A percentile compares a stretch with the other conserved stretches of the same genome.
These are phyloP conservation scores for Melanotaenia duboulayi DNA, from an alignment of 2,113 vertebrate genomes.

Conservation along the genomic window DNA sequence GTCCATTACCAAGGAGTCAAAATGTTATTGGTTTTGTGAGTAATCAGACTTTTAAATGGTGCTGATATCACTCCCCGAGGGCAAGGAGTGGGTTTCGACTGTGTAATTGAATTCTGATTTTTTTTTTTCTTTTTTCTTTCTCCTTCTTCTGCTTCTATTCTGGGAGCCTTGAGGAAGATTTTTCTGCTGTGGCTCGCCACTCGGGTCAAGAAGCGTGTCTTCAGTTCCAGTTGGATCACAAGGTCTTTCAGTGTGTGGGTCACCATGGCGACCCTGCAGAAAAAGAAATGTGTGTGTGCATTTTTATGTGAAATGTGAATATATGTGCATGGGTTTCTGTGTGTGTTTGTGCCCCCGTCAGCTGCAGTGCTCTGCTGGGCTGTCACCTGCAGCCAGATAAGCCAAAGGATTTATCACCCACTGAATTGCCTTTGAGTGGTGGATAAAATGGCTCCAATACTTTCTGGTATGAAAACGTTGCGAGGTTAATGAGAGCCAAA, in stretches of 20 bases:
- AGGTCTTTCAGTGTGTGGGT: conserved; percentile 63
- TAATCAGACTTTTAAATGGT: conserved; percentile 87
- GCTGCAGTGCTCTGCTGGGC: conserved; percentile 66
- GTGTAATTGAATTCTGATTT: conserved; percentile 83
- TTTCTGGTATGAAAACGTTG: conserved; percentile 80
- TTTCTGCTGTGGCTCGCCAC: conserved; percentile 68
- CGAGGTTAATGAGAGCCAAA: conserved; percentile 85
- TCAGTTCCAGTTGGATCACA: conserved; percentile 73
- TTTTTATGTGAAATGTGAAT: conserved; percentile 18
- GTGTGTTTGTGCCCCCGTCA: conserved; percentile 56
- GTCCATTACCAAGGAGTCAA: conserved; percentile 85
- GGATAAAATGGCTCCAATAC: conserved; percentile 83
- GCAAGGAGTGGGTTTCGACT: conserved; percentile 74
- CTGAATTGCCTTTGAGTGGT: conserved; percentile 83
- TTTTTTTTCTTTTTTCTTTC: conserved; percentile 38
- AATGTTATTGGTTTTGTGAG: conserved; percentile 88
- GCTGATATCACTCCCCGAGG: conserved; percentile 82
- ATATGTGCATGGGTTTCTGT: neutral
- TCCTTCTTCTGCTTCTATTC: conserved; percentile 46
- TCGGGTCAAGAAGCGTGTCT: conserved; percentile 65
- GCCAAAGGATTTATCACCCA: conserved; percentile 83
- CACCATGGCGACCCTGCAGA: conserved; percentile 74
- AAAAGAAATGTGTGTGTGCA: conserved; percentile 19
- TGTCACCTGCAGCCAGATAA: conserved; percentile 83
- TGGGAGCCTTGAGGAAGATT: conserved; percentile 63